Percentiles rank a stretch among this genome's conserved stretches.
These are phyloP conservation scores for Pteropus alecto DNA, from an alignment of 2,113 vertebrate species.

Conservation along the genomic window DNA sequence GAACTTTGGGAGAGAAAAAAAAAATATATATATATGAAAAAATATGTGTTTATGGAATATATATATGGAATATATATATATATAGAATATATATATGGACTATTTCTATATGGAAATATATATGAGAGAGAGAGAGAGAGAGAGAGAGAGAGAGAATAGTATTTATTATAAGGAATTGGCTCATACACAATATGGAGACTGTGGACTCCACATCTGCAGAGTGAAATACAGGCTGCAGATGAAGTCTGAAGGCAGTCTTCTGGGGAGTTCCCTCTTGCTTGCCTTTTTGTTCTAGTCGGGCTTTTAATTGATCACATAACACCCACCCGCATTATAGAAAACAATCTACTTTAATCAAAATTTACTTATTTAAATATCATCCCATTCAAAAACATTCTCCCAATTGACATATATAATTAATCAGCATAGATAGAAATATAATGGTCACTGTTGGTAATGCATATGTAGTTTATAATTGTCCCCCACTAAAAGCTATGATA, in stretches of 20 bases:
- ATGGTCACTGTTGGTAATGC: not conserved
- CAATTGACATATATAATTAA: not conserved
- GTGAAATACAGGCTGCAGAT: not conserved
- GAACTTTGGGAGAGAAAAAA: not conserved
- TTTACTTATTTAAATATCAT: not conserved
- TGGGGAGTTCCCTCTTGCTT: not conserved
- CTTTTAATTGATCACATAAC: not conserved
- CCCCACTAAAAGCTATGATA: not conserved
- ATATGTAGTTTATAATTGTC: not conserved
- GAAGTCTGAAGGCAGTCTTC: not conserved
- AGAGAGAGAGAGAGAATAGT: not conserved
- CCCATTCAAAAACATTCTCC: not conserved
- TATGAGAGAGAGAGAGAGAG: not conserved
- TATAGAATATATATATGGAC: not conserved
- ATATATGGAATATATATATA: not conserved
- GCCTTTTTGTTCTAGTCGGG: not conserved
- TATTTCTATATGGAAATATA: too few relatives aligned
- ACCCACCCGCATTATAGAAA: not conserved
- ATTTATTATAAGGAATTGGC: not conserved
- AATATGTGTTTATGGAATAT: too few relatives aligned
- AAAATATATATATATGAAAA: not conserved
- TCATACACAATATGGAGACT: not conserved
- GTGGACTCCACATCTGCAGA: not conserved
- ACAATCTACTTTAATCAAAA: not conserved
- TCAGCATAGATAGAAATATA: not conserved